phyloP scores from a whole-genome alignment of 2,113 vertebrate genomes.

The Mormyrus lacerda region DNA sequence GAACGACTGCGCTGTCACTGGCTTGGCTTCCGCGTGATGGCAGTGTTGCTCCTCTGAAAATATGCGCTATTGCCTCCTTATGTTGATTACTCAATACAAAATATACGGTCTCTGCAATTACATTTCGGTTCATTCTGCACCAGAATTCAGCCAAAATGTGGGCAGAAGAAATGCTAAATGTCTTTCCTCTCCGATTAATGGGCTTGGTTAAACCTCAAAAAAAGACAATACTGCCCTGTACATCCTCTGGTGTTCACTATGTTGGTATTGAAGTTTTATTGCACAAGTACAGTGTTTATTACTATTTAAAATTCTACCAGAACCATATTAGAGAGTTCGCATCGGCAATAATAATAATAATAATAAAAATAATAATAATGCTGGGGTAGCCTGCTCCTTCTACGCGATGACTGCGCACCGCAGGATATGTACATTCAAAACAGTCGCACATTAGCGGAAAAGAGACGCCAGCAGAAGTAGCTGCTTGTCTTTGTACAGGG shows the following conservation, averaged over 20 bases:
- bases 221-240: not conserved
- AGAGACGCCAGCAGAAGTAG: not conserved
- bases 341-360: not conserved
- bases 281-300: not conserved
- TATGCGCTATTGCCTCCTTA: not conserved
- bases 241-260: not conserved
- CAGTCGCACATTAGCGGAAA: not conserved
- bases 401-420: not conserved
- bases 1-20: not conserved
- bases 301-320: not conserved
- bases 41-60: not conserved
- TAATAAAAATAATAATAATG: not conserved
- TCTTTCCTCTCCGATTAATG: not conserved
- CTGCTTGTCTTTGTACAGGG: not conserved
- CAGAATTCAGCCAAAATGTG: not conserved
- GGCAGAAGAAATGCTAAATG: not conserved
- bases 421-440: not conserved
- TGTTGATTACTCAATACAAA: not conserved
- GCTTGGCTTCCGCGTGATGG: not conserved
- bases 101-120: not conserved
- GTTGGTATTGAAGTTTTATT: not conserved
- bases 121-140: not conserved
- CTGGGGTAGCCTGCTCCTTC: not conserved
- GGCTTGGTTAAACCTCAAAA: not conserved
- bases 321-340: not conserved